Conservation (phyloP, 1,140 invertebrate species). For the Monomorium pharaonis region DNA sequence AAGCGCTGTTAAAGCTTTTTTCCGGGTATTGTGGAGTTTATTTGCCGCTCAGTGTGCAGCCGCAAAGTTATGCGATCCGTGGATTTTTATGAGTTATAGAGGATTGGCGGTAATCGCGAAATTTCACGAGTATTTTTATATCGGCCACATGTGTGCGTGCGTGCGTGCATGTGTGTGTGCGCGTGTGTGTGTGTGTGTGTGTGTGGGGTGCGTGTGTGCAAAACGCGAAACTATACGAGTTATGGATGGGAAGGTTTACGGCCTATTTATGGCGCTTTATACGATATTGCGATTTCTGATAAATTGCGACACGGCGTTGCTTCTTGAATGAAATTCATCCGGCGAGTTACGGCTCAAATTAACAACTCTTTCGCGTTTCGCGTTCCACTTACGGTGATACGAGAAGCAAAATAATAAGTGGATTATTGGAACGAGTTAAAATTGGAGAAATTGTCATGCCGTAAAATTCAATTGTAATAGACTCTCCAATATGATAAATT, state of each 20-base stretch:
- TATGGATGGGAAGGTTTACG: slow-evolving; percentile 29
- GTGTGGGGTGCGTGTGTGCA: no score
- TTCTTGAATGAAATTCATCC: slow-evolving; percentile 44
- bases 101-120: slow-evolving; percentile 5
- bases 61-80: background rate
- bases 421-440: slow-evolving; percentile 14
- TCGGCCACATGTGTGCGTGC: no score
- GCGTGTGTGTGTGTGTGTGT: no score
- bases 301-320: slow-evolving; percentile 1
- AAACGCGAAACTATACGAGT: slow-evolving; percentile 5
- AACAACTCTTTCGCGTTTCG: background rate
- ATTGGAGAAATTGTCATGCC: background rate
- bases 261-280: slow-evolving; percentile 16
- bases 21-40: background rate
- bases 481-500: background rate
- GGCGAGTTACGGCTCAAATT: background rate
- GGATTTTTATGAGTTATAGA: slow-evolving; percentile 25
- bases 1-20: background rate
- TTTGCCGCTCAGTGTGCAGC: background rate
- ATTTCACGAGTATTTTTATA: slow-evolving; percentile 50
- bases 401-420: background rate
- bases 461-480: slow-evolving; percentile 14
- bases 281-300: slow-evolving; percentile 39
- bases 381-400: background rate
- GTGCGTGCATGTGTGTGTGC: no score